A percentile compares a stretch with the other conserved stretches of the same genome.
phyloP scores from a whole-genome alignment of 2,797 vertebrate species.

The Cryptoblepharus egeriae region DNA sequence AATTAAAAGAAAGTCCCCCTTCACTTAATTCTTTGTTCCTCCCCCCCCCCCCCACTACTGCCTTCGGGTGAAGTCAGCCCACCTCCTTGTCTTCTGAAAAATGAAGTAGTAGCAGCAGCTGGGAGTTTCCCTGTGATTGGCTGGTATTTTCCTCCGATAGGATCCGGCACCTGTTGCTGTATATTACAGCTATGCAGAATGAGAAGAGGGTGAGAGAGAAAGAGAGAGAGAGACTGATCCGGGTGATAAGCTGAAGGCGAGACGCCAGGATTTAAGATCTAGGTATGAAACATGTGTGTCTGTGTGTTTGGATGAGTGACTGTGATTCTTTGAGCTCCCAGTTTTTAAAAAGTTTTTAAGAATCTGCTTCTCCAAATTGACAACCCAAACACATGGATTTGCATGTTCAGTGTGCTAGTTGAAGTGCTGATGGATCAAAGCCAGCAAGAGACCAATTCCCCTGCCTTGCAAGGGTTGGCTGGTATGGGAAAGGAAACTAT shows the following conservation, averaged over 20 bases:
- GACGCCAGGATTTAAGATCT: neutral
- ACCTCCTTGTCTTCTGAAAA: slow-evolving; percentile 1
- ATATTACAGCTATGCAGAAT: slow-evolving; percentile 43
- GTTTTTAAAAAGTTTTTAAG: neutral
- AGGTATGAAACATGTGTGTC: slow-evolving; percentile 37
- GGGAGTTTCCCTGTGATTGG: slow-evolving; percentile 53
- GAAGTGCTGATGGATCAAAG: too few species aligned
- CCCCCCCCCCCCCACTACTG: slow-evolving; percentile 2
- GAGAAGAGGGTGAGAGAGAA: neutral
- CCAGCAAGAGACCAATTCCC: accelerated
- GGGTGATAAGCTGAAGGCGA: slow-evolving; percentile 37
- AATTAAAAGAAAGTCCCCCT: too few species aligned
- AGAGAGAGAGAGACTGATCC: neutral
- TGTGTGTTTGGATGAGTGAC: too few species aligned
- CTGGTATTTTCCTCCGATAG: slow-evolving; percentile 67
- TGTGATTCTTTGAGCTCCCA: neutral
- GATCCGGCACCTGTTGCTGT: slow-evolving; percentile 68
- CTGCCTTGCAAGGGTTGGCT: accelerated
- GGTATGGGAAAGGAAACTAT: slow-evolving; percentile 44
- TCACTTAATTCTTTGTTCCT: neutral
- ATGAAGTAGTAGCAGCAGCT: neutral
- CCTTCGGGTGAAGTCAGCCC: neutral
- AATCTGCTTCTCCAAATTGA: accelerated
- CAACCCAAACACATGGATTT: neutral
- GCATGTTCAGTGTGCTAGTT: neutral